Evolutionary conservation across 23 tunicate genomes (phyloP).

Genomic region (Styela clava): DNA sequence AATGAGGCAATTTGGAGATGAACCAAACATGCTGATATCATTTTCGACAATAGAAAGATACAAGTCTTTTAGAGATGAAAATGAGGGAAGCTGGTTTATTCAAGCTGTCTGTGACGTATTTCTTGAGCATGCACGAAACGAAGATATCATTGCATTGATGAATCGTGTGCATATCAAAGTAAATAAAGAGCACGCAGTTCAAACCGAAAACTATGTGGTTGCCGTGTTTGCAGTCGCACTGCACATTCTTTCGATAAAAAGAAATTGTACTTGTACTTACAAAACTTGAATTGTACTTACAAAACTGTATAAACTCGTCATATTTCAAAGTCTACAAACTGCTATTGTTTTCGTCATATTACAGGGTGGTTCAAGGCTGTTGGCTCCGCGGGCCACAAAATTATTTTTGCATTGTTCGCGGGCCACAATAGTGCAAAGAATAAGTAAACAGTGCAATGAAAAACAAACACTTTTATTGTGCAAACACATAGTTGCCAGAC

Average conservation of each 20-base stretch:
- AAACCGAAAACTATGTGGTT: neutral
- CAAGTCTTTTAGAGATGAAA: neutral
- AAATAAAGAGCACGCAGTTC: neutral
- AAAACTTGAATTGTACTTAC: no score
- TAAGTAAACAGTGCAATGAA: no score
- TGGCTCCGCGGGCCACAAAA: no score
- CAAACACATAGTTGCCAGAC: no score
- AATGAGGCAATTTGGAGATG: no score
- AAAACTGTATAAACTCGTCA: no score
- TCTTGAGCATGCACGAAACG: neutral
- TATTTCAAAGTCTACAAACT: no score
- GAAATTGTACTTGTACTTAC: constrained; percentile 2
- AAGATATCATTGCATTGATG: neutral
- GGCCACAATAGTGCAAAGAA: no score
- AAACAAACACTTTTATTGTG: no score
- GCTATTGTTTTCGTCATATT: no score
- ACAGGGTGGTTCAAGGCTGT: no score
- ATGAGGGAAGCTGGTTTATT: neutral
- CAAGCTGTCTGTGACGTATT: neutral
- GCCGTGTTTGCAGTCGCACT: neutral
- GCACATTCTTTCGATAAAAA: neutral
- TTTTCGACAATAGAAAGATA: neutral
- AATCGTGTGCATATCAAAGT: neutral
- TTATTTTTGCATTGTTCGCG: no score
- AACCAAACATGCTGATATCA: constrained; percentile 9